These are phyloP conservation scores for Myiopsitta monachus DNA, from an alignment of 2,113 vertebrate genomes.

Conservation along the genomic window DNA sequence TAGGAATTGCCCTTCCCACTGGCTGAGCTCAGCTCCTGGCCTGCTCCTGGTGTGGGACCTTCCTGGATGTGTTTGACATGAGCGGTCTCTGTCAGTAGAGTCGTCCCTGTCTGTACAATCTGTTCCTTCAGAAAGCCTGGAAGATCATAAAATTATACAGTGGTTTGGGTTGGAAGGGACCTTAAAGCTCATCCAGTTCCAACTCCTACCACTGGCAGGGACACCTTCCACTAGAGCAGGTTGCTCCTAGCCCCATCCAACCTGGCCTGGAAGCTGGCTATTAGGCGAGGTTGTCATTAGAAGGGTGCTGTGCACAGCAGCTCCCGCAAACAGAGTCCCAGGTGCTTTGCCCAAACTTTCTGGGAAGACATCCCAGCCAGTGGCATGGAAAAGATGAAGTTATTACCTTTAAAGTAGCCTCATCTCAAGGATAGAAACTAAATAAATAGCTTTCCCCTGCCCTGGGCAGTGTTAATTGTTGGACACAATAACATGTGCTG, in stretches of 20 bases:
- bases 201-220: not conserved
- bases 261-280: not conserved
- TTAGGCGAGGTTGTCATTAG: not conserved
- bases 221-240: not conserved
- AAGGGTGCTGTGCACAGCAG: not conserved
- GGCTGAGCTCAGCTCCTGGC: accelerated
- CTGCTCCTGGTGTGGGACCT: not conserved
- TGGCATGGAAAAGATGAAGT: not conserved
- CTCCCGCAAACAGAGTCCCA: not conserved
- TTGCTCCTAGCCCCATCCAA: not conserved
- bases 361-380: not conserved
- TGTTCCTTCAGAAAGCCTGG: not conserved
- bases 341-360: not conserved
- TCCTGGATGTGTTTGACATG: accelerated
- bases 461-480: not conserved
- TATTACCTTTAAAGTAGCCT: not conserved
- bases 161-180: not conserved
- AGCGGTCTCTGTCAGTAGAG: not conserved
- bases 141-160: not conserved
- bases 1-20: not conserved
- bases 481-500: not conserved
- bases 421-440: not conserved
- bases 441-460: not conserved
- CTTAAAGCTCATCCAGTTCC: not conserved
- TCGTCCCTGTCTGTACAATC: accelerated